Evolutionary conservation across 2,888 invertebrate species (phyloP), one percentile per base, ranked within the genome.

Genomic region (Spisula solida): DNA sequence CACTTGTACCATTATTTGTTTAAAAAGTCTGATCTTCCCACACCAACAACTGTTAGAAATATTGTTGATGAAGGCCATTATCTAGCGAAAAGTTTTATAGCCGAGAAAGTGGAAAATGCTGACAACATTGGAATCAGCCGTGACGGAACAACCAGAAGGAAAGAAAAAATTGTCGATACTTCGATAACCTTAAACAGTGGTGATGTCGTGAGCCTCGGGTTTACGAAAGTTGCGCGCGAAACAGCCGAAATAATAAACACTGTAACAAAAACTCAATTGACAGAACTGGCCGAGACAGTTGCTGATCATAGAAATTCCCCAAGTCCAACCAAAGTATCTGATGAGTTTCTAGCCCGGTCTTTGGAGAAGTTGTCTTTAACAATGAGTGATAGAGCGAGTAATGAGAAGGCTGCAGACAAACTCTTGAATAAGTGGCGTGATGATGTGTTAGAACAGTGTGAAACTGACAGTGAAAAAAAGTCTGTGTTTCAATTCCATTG

Each of bases 401-500:
- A 87, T 41, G 87, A 87, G 78, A 87, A 87, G 34, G n/a, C 12
- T 51, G 83, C 87, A 6, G 31, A 80, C 34, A 31, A 34, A 51
- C 47, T 87, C 10, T 25, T 83, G 8, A 60, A 83, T 48, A 83
- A 87, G 14, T 87, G 80, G 87, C 41, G 83, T 0, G 66, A 83
- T 12, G 56, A 66, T 18, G 34, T 81, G 0, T 34, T 87, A 4
- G 25, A n/a, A 6, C 41, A 83, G 10, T 82, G 47, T 60, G n/a
- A 20, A 18, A 56, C 14, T 78, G 78, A 78, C 1, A 56, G 20
- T 20, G 47, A 81, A 31, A 56, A 83, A n/a, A 47, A 66, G 12
- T 20, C 75, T 29, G 83, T 87, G 29, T 51, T 60, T 20, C 56
- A 82, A 29, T 91, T 91, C 60, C 81, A 89, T 75, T 91, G 91